Conservation (phyloP, 2,888 invertebrate genomes). For the Cheilosia vulpina region DNA sequence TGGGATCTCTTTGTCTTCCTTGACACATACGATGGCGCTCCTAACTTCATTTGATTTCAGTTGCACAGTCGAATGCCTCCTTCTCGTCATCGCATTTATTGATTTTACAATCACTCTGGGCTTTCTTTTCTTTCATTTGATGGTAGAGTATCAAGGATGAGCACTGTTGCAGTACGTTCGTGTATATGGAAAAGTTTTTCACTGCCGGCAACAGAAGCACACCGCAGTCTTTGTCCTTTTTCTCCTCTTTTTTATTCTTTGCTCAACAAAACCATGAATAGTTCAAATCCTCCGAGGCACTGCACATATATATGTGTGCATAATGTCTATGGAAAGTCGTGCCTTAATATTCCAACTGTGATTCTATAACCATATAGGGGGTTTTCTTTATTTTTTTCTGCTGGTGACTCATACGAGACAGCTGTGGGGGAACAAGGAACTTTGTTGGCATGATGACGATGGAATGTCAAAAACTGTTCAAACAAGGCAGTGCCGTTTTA, state of each 20-base stretch:
- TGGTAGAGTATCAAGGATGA: constrained; percentile 20
- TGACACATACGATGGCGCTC: not conserved
- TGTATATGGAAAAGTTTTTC: constrained; percentile 15
- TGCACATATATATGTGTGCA: not conserved
- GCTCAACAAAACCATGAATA: constrained; percentile 13
- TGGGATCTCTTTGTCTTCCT: not conserved
- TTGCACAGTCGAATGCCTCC: not conserved
- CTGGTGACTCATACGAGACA: constrained; percentile 25
- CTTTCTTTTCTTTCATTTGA: constrained; percentile 17
- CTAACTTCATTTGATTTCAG: constrained; percentile 6
- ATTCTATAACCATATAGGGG: constrained; percentile 2
- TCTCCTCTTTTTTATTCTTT: not conserved
- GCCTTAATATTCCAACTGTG: constrained; percentile 7
- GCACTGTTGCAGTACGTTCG: constrained; percentile 4
- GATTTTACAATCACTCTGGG: constrained; percentile 27
- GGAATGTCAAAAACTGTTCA: constrained; percentile 22
- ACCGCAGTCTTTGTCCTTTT: constrained; percentile 27
- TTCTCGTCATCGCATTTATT: constrained; percentile 14
- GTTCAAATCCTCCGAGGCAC: constrained; percentile 18
- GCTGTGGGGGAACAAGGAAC: not conserved
- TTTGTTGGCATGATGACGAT: constrained; percentile 21
- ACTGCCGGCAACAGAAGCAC: constrained; percentile 19
- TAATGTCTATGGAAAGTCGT: constrained; percentile 1
- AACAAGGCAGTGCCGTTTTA: constrained; percentile 1
- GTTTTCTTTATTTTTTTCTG: not conserved